These are phyloP conservation scores for Eupsilia transversa DNA, from an alignment of 2,888 invertebrate genomes.

Conservation along the genomic window DNA sequence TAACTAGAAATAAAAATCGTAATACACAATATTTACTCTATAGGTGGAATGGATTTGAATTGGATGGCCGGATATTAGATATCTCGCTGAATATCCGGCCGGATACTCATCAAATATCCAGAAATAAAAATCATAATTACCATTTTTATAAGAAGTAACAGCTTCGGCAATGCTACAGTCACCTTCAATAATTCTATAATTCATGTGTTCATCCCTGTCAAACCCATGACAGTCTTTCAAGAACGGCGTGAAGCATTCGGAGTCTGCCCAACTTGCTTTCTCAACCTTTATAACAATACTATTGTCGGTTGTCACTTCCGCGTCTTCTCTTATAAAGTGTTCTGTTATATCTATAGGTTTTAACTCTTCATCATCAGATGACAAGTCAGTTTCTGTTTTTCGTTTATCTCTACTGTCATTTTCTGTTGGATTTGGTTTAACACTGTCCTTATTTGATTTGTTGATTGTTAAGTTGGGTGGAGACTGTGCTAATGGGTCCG, in stretches of 20 bases:
- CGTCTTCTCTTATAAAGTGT: constrained; percentile 39
- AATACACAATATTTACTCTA: not conserved
- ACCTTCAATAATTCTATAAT: constrained; percentile 71
- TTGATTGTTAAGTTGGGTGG: constrained; percentile 7
- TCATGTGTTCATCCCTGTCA: constrained; percentile 64
- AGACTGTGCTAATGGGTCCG: constrained; percentile 38
- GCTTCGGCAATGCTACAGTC: constrained; percentile 78
- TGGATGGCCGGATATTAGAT: not conserved
- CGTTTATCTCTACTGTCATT: not conserved
- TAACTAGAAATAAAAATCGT: not conserved
- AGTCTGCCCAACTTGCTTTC: constrained; percentile 59
- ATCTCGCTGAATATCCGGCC: not conserved
- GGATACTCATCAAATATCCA: not conserved
- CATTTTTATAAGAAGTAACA: constrained; percentile 70
- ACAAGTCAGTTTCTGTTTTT: constrained; percentile 12
- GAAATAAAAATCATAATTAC: constrained; percentile 67
- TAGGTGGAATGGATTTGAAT: not conserved
- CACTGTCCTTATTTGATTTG: not conserved
- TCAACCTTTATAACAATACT: constrained; percentile 64
- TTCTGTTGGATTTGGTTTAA: constrained; percentile 17
- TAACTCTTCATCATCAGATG: constrained; percentile 48
- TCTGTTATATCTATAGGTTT: constrained; percentile 39
- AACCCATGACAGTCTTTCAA: constrained; percentile 77
- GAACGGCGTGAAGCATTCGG: constrained; percentile 73
- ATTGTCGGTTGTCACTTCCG: constrained; percentile 34